These are phyloP conservation scores for Epicampocera succincta DNA, from an alignment of 2,888 invertebrate species.

Conservation along the genomic window DNA sequence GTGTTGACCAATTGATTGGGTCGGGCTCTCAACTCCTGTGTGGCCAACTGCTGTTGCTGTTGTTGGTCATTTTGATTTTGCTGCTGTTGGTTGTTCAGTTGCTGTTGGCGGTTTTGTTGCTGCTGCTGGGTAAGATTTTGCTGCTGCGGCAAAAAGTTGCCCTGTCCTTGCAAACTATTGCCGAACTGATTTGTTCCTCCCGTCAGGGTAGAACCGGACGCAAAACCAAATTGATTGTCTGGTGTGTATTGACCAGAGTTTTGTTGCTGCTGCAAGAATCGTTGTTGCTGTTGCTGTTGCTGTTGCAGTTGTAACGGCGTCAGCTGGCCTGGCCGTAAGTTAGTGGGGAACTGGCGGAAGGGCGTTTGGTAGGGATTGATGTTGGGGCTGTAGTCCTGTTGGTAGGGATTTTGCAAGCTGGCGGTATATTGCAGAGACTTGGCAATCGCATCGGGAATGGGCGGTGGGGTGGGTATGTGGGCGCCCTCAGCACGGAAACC, in stretches of 20 bases:
- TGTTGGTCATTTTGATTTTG: conserved; percentile 76
- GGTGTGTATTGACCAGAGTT: conserved; percentile 79
- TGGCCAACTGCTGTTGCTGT: conserved; percentile 75
- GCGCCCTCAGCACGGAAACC: conserved; percentile 81
- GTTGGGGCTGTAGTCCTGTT: conserved; percentile 78
- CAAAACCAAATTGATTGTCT: conserved; percentile 74
- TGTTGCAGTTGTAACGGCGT: conserved; percentile 77
- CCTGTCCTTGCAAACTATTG: conserved; percentile 54
- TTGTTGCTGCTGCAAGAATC: conserved; percentile 73
- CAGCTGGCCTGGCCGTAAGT: conserved; percentile 73
- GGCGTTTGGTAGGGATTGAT: conserved; percentile 80
- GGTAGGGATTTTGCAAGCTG: conserved; percentile 76
- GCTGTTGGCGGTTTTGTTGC: conserved; percentile 71
- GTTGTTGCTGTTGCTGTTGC: conserved; percentile 74
- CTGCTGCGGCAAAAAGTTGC: conserved; percentile 64
- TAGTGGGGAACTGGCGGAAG: conserved; percentile 76
- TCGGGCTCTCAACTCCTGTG: conserved; percentile 79
- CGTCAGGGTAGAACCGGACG: conserved; percentile 71
- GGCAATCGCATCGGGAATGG: conserved; percentile 78
- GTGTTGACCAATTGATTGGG: conserved; percentile 79
- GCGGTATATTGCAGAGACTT: conserved; percentile 77
- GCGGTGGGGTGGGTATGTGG: conserved; percentile 80
- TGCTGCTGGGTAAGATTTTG: conserved; percentile 73
- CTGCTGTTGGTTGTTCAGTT: conserved; percentile 67
- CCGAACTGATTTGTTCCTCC: conserved; percentile 71